Evolutionary conservation across 2,888 invertebrate genomes (phyloP).

Genomic region (Folsomia manolachei): DNA sequence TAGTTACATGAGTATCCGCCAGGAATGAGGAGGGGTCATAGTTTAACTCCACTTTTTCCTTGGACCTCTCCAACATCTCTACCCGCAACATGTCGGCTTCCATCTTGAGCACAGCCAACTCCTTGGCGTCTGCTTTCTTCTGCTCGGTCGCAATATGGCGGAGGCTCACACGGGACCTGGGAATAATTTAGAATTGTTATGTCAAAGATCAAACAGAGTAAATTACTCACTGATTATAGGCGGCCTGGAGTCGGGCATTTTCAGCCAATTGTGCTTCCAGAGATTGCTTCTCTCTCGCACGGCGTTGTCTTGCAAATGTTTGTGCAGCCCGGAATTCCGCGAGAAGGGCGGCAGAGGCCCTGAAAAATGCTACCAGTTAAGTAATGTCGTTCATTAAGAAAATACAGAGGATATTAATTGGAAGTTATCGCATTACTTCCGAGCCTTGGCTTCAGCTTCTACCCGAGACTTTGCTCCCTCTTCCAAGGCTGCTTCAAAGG

Average conservation of each 20-base stretch:
- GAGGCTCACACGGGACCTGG: conserved; percentile 33
- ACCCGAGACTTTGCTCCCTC: conserved; percentile 18
- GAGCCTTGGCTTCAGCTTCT: conserved; percentile 25
- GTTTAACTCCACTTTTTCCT: conserved; percentile 41
- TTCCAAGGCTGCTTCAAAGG: conserved; percentile 30
- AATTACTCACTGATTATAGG: conserved; percentile 20
- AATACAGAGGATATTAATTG: too few relatives aligned
- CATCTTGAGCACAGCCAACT: conserved; percentile 23
- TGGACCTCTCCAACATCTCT: conserved; percentile 38
- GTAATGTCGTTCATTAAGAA: too few relatives aligned
- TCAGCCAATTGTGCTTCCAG: conserved; percentile 15
- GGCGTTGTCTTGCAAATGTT: too few relatives aligned
- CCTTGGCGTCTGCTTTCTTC: conserved; percentile 14
- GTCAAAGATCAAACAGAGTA: too few relatives aligned
- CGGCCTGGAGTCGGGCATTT: conserved; percentile 15
- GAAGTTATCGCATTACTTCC: too few relatives aligned
- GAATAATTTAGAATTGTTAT: neutral
- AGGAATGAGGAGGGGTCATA: conserved; percentile 41
- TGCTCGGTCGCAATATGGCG: conserved; percentile 23
- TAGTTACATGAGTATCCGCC: conserved; percentile 43
- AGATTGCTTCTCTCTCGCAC: conserved; percentile 9
- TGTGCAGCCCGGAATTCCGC: too few relatives aligned
- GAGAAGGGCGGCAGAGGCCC: too few relatives aligned
- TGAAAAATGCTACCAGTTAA: too few relatives aligned
- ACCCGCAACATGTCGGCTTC: conserved; percentile 19